phyloP scores from a whole-genome alignment of 2,888 invertebrate species.

The Plagodis dolabraria region DNA sequence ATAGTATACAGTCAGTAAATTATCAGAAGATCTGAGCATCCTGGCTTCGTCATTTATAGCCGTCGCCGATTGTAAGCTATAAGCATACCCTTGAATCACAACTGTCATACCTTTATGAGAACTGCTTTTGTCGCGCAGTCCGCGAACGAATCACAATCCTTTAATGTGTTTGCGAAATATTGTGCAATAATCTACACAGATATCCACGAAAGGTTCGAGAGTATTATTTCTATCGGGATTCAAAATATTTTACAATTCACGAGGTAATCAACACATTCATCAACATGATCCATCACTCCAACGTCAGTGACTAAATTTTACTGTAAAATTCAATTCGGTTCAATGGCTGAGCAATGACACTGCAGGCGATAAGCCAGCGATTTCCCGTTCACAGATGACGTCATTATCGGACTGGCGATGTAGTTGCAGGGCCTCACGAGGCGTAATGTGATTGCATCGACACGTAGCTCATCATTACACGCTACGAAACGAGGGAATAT shows the following conservation, averaged over 20 bases:
- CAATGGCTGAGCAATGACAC: conserved; percentile 31
- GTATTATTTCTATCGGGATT: no score
- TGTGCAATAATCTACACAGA: not conserved
- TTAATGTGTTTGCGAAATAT: conserved; percentile 55
- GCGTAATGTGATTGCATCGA: conserved; percentile 35
- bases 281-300: conserved; percentile 44
- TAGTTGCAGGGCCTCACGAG: conserved; percentile 13
- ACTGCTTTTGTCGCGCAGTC: conserved; percentile 52
- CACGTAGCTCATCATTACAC: conserved; percentile 13
- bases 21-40: conserved; percentile 53
- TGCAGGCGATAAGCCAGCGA: conserved; percentile 35
- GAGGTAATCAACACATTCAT: conserved; percentile 40
- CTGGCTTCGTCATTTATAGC: conserved; percentile 63
- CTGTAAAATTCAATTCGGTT: conserved; percentile 50
- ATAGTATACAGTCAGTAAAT: conserved; percentile 60
- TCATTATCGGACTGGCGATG: conserved; percentile 17
- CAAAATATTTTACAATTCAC: no score
- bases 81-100: conserved; percentile 52
- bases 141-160: conserved; percentile 50
- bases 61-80: conserved; percentile 55
- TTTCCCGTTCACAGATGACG: conserved; percentile 35
- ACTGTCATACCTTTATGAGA: conserved; percentile 57
- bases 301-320: conserved; percentile 40
- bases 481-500: conserved; percentile 5
- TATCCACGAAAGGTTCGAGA: not conserved